phyloP scores from a whole-genome alignment of 2,797 vertebrate species.

The Eupleurogrammus muticus region DNA sequence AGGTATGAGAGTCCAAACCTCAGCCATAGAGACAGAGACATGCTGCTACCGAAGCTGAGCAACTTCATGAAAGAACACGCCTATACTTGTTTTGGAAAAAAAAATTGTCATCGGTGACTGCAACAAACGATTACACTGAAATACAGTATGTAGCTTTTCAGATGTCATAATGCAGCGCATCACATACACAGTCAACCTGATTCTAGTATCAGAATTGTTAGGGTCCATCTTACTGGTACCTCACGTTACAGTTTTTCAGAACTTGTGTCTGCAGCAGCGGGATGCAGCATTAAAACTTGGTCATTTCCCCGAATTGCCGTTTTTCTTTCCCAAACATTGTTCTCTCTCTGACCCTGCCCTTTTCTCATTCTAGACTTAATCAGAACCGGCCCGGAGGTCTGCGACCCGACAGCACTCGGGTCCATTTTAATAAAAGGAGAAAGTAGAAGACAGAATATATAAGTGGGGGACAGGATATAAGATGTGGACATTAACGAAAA shows the following conservation, averaged over 20 bases:
- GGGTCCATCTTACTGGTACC: too few species aligned
- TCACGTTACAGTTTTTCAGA: constrained; percentile 15
- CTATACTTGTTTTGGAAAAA: not conserved
- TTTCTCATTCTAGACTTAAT: constrained; percentile 66
- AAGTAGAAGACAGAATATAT: constrained; percentile 49
- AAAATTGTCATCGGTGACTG: too few species aligned
- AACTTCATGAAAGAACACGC: too few species aligned
- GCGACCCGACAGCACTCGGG: constrained; percentile 35
- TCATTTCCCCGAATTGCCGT: constrained; percentile 43
- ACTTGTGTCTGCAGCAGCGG: not conserved
- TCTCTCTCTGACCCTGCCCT: constrained; percentile 23
- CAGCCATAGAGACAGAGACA: too few species aligned
- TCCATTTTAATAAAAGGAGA: constrained; percentile 74
- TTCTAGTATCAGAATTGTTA: too few species aligned
- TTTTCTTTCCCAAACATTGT: constrained; percentile 23
- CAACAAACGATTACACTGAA: too few species aligned
- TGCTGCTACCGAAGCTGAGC: too few species aligned
- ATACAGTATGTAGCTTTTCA: too few species aligned
- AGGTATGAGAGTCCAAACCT: too few species aligned
- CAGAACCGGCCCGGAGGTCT: constrained; percentile 53
- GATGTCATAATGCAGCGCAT: too few species aligned
- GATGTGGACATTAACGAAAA: constrained; percentile 36
- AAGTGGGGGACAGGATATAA: constrained; percentile 37
- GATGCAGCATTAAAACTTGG: constrained; percentile 36
- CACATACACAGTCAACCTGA: too few species aligned